phyloP scores from a whole-genome alignment of 2,113 vertebrate genomes.

The Brachypteracias leptosomus region DNA sequence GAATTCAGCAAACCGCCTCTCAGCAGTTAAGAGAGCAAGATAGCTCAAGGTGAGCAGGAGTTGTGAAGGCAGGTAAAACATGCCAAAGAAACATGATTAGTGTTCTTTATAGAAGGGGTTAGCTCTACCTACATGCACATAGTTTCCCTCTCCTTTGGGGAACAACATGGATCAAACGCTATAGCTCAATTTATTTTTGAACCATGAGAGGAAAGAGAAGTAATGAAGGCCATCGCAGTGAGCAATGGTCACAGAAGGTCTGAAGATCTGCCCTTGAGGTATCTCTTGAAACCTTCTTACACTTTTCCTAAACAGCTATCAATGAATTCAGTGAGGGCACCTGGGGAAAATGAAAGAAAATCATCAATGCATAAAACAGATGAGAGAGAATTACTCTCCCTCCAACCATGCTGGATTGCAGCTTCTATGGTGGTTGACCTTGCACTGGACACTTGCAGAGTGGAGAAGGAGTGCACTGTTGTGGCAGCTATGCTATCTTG shows the following conservation, averaged over 20 bases:
- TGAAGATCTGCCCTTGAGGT: neutral
- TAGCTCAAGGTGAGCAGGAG: neutral
- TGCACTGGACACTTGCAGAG: neutral
- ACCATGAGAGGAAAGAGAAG: neutral
- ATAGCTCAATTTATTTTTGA: neutral
- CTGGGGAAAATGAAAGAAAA: neutral
- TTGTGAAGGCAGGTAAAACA: neutral
- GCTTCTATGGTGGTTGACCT: neutral
- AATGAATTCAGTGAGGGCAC: neutral
- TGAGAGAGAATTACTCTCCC: neutral
- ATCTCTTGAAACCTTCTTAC: neutral
- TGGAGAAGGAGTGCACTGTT: fast-evolving
- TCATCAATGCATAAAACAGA: fast-evolving
- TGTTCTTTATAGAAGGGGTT: neutral
- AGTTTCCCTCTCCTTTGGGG: neutral
- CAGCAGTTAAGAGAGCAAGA: neutral
- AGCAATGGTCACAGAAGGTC: neutral
- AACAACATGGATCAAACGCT: neutral
- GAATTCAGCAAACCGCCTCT: neutral
- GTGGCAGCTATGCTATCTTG: neutral
- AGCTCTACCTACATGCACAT: neutral
- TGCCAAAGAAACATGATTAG: neutral
- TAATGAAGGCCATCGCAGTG: neutral
- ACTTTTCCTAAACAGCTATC: neutral
- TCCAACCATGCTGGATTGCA: neutral